A percentile compares a stretch with the other conserved stretches of the same genome.
Evolutionary conservation across 2,888 invertebrate species (phyloP).

Genomic region (Pimpla rufipes): DNA sequence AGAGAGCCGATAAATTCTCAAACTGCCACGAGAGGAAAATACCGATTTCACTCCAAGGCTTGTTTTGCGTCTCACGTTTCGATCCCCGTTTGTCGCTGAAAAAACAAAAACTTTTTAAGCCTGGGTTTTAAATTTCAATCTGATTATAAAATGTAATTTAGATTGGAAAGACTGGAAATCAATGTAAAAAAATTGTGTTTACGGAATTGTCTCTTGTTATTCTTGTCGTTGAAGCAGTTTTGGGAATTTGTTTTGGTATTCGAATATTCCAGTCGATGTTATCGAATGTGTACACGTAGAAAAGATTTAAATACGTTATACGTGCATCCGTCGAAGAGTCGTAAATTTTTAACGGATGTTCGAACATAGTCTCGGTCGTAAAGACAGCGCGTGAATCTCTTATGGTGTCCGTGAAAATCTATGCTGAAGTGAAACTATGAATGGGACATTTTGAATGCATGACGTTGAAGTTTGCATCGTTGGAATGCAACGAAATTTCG

Average conservation of each 20-base stretch:
- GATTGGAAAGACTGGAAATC: too few relatives aligned
- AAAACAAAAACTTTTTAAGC: too few relatives aligned
- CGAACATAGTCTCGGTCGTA: constrained; percentile 1
- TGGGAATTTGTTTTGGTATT: too few relatives aligned
- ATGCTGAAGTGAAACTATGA: not conserved
- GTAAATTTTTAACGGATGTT: not conserved
- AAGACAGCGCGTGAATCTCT: constrained; percentile 1
- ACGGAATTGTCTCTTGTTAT: too few relatives aligned
- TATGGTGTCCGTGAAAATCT: not conserved
- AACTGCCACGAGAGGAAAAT: constrained; percentile 23
- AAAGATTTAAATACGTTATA: not conserved
- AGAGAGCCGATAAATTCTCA: constrained; percentile 60
- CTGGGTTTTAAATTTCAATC: too few relatives aligned
- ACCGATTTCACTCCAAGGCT: not conserved
- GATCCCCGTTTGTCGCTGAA: not conserved
- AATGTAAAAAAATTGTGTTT: too few relatives aligned
- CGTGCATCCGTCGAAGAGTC: not conserved
- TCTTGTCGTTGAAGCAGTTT: too few relatives aligned
- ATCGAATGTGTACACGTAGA: not conserved
- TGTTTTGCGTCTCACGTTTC: constrained; percentile 47
- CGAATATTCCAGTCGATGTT: not conserved
- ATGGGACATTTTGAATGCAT: too few relatives aligned
- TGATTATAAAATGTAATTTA: too few relatives aligned
- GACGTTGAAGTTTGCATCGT: too few relatives aligned
- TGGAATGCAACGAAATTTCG: too few relatives aligned